Evolutionary conservation across 2,888 invertebrate species (phyloP).

Genomic region (Luperina nickerlii): DNA sequence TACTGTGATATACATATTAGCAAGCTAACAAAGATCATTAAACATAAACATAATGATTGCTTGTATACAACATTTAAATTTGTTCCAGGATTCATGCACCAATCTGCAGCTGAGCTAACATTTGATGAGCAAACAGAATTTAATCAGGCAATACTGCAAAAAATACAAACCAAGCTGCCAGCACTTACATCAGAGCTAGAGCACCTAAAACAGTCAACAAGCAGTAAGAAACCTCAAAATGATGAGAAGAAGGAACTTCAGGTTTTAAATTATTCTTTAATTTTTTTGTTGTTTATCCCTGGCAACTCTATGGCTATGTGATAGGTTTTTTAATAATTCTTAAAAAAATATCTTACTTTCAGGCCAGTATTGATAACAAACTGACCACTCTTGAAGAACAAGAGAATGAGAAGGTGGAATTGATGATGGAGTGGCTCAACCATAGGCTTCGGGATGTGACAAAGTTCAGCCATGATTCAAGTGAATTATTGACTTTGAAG

Average conservation of each 20-base stretch:
- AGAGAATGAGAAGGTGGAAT: constrained; percentile 83
- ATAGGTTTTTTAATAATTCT: neutral
- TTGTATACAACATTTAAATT: neutral
- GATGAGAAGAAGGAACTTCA: constrained; percentile 79
- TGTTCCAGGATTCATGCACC: constrained; percentile 82
- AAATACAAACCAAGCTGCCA: constrained; percentile 82
- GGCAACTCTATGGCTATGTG: neutral
- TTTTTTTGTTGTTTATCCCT: neutral
- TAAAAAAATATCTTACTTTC: neutral
- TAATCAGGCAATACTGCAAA: constrained; percentile 82
- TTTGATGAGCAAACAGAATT: constrained; percentile 86
- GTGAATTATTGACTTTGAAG: constrained; percentile 81
- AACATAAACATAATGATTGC: neutral
- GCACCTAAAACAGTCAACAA: constrained; percentile 70
- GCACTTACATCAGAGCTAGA: constrained; percentile 78
- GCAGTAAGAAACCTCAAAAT: constrained; percentile 69
- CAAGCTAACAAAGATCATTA: too few species aligned
- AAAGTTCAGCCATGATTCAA: constrained; percentile 78
- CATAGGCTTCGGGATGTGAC: constrained; percentile 80
- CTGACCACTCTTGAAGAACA: constrained; percentile 80
- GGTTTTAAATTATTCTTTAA: constrained; percentile 2
- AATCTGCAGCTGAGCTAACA: constrained; percentile 80
- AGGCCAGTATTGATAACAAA: constrained; percentile 80
- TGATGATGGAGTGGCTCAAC: constrained; percentile 88
- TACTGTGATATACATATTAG: too few species aligned